Evolutionary conservation across 2,888 invertebrate species (phyloP), one percentile per base, ranked within the genome.

Genomic region (Saturnia pavonia): DNA sequence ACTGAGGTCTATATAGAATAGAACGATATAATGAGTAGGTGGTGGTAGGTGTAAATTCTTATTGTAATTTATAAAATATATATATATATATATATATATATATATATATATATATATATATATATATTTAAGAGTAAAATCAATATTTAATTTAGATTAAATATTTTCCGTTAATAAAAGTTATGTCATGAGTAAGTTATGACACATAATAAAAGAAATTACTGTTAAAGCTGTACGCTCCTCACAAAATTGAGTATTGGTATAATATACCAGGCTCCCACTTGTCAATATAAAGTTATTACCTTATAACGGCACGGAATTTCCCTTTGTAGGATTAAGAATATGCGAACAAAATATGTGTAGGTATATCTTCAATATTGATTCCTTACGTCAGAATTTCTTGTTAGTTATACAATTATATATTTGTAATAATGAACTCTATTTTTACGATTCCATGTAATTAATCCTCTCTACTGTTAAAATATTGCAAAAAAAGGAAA

Each of bases 311-410:
- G 69, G 68, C 54, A 67, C 67, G 71, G 73, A 75, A 73, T 72
- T 48, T 73, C 75, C 75, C 74, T 78, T 78, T 76, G 75, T 71
- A 69, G 74, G 76, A 74, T 73, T 73, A 74, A n/a, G 71, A 51
- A 69, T 67, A 54, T 69, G 69, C 42, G 48, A 65, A 67, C 67
- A 66, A 70, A 81, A 82, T 80, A 82, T 78, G 78, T 63, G 7
- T 19, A n/a, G n/a, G n/a, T n/a, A 19, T 63, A 77, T 74, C 72
- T 73, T 76, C 74, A 73, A 78, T 84, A 86, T 85, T 83, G 83
- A 85, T 82, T 84, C 75, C 74, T 72, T 78, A 81, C 25, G 78
- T 80, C 76, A 71, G 72, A 71, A 25, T 71, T 72, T 72, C 74
- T 43, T 77, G 69, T 77, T 77, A 42, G 19, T 25, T 25, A 25